phyloP scores from a whole-genome alignment of 2,113 vertebrate species.

The Cottus gobio region DNA sequence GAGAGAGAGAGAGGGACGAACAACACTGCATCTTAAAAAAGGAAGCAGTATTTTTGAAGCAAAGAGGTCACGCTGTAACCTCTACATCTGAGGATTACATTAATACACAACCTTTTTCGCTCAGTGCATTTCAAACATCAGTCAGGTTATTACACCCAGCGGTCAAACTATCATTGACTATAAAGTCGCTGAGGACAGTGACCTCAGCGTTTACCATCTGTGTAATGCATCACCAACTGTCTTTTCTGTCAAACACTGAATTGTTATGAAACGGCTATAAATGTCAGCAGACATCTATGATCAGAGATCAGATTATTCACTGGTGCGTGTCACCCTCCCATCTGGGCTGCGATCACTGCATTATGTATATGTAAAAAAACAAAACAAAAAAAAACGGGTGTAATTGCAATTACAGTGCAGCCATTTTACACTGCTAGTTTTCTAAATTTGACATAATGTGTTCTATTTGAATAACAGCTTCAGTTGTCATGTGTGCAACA shows the following conservation, averaged over 20 bases:
- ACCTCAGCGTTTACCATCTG: constrained; percentile 65
- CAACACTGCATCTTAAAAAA: constrained; percentile 24
- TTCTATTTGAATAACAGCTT: constrained; percentile 34
- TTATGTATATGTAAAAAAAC: constrained; percentile 59
- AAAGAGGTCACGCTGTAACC: constrained; percentile 57
- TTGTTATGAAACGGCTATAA: constrained; percentile 63
- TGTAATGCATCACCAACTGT: constrained; percentile 55
- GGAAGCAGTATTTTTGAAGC: constrained; percentile 32
- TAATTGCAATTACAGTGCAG: constrained; percentile 27
- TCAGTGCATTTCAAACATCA: constrained; percentile 54
- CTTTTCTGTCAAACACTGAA: constrained; percentile 53
- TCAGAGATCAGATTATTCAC: constrained; percentile 69
- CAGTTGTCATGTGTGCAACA: constrained; percentile 29
- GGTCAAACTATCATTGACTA: constrained; percentile 59
- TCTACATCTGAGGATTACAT: constrained; percentile 59
- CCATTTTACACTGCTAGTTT: constrained; percentile 23
- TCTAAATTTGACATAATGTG: constrained; percentile 40
- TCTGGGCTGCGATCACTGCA: constrained; percentile 44
- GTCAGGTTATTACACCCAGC: constrained; percentile 48
- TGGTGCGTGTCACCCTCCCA: constrained; percentile 46
- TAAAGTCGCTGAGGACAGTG: constrained; percentile 52
- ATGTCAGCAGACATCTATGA: constrained; percentile 69
- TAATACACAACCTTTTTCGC: constrained; percentile 38
- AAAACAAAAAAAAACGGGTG: neutral
- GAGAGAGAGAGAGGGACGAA: neutral